These are phyloP conservation scores for Mus pahari DNA, from an alignment of 2,113 vertebrate species.

Conservation along the genomic window DNA sequence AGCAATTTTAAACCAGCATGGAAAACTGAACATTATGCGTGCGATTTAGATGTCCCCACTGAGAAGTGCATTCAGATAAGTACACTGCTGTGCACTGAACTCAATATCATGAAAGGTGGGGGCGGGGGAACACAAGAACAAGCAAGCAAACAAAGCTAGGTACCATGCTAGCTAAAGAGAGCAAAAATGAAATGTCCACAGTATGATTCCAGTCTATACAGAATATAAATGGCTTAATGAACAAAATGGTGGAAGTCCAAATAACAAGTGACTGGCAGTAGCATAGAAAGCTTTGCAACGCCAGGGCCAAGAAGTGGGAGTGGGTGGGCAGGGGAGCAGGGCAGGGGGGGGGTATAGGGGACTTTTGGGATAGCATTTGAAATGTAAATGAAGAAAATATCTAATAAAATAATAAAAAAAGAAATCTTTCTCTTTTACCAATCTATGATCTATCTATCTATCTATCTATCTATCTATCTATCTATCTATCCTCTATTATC, in stretches of 20 bases:
- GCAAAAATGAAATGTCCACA: not conserved
- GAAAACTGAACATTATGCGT: not conserved
- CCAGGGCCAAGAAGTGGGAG: too few relatives aligned
- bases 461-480: not conserved
- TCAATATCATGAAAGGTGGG: not conserved
- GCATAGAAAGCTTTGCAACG: too few relatives aligned
- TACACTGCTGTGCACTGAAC: not conserved
- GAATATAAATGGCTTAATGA: not conserved
- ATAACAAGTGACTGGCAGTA: not conserved
- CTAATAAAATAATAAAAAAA: too few relatives aligned
- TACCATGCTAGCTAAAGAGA: not conserved
- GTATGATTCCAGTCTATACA: not conserved
- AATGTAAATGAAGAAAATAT: too few relatives aligned
- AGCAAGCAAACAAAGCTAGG: not conserved
- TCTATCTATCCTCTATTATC: too few relatives aligned
- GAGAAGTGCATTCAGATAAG: not conserved
- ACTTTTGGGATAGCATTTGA: too few relatives aligned
- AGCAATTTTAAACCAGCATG: not conserved
- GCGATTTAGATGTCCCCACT: not conserved
- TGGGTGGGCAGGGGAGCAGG: too few relatives aligned
- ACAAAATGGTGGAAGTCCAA: not conserved
- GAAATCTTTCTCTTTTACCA: not conserved
- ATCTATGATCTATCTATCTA: not conserved
- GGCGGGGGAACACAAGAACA: not conserved
- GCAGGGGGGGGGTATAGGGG: too few relatives aligned